A percentile compares a stretch with the other conserved stretches of the same genome.
Conservation (phyloP, 2,888 invertebrate genomes). For the Steinernema hermaphroditum region DNA sequence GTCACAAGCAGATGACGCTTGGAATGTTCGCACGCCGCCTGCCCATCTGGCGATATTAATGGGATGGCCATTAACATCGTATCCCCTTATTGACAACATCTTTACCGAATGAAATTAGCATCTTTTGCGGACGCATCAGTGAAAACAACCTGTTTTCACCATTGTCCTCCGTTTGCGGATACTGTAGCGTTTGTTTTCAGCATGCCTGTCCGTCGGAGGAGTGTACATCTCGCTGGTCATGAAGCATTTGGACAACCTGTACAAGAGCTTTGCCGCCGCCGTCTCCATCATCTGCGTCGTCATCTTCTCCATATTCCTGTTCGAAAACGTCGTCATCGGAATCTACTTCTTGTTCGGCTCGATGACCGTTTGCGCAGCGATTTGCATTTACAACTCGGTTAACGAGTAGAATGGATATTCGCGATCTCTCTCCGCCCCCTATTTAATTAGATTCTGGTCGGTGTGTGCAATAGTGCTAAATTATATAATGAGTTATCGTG, state of each 20-base stretch:
- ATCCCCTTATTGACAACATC: too few species aligned
- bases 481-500: not conserved
- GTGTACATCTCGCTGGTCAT: constrained; percentile 67
- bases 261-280: constrained; percentile 67
- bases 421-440: not conserved
- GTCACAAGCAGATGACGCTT: too few species aligned
- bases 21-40: too few species aligned
- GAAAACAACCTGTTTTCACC: constrained; percentile 24
- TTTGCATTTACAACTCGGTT: constrained; percentile 66
- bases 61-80: too few species aligned
- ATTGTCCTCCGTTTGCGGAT: not conserved
- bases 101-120: constrained; percentile 28
- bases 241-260: constrained; percentile 66
- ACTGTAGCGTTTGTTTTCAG: constrained; percentile 43
- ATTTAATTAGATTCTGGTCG: not conserved
- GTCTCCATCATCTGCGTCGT: constrained; percentile 63
- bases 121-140: not conserved
- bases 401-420: constrained; percentile 46
- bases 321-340: constrained; percentile 57
- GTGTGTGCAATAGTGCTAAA: constrained; percentile 1
- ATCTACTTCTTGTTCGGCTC: constrained; percentile 64
- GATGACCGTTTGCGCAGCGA: constrained; percentile 59
- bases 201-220: constrained; percentile 61
- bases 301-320: constrained; percentile 54
- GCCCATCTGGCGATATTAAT: too few species aligned